Evolutionary conservation across 2,113 vertebrate species (phyloP), one percentile per base, ranked within the genome.

Genomic region (Cinclus cinclus): DNA sequence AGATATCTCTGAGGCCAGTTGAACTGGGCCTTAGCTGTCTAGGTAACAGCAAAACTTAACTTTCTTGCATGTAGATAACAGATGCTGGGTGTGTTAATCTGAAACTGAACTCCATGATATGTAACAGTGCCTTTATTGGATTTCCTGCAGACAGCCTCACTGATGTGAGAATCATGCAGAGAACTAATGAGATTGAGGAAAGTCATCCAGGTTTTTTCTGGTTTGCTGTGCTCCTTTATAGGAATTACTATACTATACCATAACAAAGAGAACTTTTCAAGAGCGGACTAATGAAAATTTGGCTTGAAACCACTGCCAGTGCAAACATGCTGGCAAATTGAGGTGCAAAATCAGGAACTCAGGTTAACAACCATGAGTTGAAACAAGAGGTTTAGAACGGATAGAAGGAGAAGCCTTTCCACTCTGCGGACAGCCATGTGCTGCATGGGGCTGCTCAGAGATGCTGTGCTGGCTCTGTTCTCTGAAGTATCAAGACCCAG

Each of bases 401-500:
- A 7, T 47, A 9, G 60, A 18, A 80, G 33, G 31, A 46, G 14
- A 25, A 76, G 42, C 3, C 3, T 83, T 83, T 63, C 53, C 13
- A 19, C 14, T 15, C 6, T 19, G 58, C 67, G 58, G n/a, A n/a
- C 35, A 68, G 8, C 24, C n/a, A 58, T 39, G n/a, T 0, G 0
- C 53, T 87, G 33, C 16, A 2, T 0, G 13, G 13, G 3, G 27
- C 25, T 81, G 55, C 23, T 49, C 24, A 56, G 60, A 69, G 49
- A 30, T 50, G 13, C 4, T 55, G 23, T 6, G 9, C 41, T 56
- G 46, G 11, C 39, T 87, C 56, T 14, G 0, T 33, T 75, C 11
- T 44, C 27, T 59, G 30, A 42, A 35, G 9, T 25, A 17, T 86
- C 41, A 44, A 75, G 70, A 86, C 47, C 11, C 31, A 23, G 20